Percentiles rank a stretch among this genome's conserved stretches.
Conservation (phyloP, 2,113 vertebrate genomes). For the Pygathrix nemaeus region DNA sequence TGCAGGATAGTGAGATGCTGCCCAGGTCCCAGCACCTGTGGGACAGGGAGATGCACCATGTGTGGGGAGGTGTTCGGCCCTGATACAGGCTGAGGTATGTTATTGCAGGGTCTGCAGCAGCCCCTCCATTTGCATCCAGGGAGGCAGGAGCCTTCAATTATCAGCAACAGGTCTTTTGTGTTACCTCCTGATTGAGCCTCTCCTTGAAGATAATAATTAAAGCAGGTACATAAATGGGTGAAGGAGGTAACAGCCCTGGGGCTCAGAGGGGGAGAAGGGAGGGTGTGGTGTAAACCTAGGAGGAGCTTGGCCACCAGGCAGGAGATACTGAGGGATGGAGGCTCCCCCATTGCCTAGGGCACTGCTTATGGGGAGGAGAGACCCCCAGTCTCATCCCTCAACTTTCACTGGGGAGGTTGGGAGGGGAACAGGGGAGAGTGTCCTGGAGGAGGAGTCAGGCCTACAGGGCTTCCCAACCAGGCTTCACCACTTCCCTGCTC, state of each 20-base stretch:
- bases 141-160: neutral
- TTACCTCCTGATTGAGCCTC: neutral
- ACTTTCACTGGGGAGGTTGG: neutral
- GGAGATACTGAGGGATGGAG: too few species aligned
- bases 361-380: rapidly evolving
- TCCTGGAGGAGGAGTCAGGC: neutral
- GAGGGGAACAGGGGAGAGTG: too few species aligned
- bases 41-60: neutral
- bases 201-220: neutral
- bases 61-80: neutral
- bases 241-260: neutral
- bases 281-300: neutral
- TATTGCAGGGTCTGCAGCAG: neutral
- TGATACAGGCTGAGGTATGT: neutral
- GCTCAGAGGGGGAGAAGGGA: too few species aligned
- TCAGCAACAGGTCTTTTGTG: neutral
- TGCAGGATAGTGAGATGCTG: too few species aligned
- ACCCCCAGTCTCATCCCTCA: neutral
- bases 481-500: neutral
- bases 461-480: neutral
- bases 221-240: neutral
- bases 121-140: neutral
- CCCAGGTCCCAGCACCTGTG: too few species aligned
- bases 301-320: neutral
- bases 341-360: neutral